Conservation (phyloP, 1,140 invertebrate species). For the Drosophila trapezifrons region DNA sequence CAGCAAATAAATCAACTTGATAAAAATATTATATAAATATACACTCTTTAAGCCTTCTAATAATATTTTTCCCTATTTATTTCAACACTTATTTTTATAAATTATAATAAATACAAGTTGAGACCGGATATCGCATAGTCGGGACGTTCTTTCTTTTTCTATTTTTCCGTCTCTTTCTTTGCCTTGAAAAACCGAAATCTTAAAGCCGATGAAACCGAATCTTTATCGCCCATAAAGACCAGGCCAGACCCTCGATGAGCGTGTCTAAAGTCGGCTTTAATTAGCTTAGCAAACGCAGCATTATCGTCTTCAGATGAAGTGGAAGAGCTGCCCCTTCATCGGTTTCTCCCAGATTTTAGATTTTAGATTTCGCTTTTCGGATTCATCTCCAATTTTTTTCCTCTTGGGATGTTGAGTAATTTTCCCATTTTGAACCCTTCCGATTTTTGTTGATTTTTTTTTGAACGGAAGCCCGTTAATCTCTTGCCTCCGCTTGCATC, state of each 20-base stretch:
- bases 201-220: slow-evolving; percentile 47
- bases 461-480: slow-evolving; percentile 74
- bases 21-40: too few relatives aligned
- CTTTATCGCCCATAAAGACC: slow-evolving; percentile 56
- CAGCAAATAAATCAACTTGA: too few relatives aligned
- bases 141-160: neutral
- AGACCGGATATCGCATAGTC: neutral
- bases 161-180: neutral
- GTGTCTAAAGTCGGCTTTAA: slow-evolving; percentile 79
- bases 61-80: too few relatives aligned
- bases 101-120: too few relatives aligned
- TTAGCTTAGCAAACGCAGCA: slow-evolving; percentile 53
- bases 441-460: slow-evolving; percentile 5
- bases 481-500: slow-evolving; percentile 62
- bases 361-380: slow-evolving; percentile 24
- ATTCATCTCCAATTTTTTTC: slow-evolving; percentile 54
- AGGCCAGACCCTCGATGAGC: slow-evolving; percentile 40
- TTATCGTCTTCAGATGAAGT: too few relatives aligned
- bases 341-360: slow-evolving; percentile 38
- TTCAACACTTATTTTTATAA: too few relatives aligned
- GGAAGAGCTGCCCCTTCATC: neutral
- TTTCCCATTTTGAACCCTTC: slow-evolving; percentile 35
- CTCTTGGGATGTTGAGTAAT: slow-evolving; percentile 39
- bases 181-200: slow-evolving; percentile 7
- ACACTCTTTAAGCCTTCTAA: too few relatives aligned